Conservation (phyloP, 2,113 vertebrate genomes). For the Labeo catla region DNA sequence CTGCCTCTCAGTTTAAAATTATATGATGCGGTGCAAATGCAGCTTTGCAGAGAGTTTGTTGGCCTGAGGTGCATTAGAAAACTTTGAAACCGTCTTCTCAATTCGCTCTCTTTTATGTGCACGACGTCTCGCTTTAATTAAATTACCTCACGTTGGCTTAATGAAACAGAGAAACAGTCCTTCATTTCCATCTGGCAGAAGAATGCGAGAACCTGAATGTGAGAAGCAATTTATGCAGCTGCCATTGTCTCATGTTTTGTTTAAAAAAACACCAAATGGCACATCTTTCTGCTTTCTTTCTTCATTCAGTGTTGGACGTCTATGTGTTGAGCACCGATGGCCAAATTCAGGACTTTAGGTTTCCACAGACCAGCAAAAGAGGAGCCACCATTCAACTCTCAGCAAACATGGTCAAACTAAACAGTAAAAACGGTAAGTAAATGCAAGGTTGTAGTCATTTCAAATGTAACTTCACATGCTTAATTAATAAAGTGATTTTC, state of each 20-base stretch:
- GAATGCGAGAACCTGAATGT: not conserved
- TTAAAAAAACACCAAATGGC: slow-evolving; percentile 62
- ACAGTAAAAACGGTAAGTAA: slow-evolving; percentile 93
- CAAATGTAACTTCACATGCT: not conserved
- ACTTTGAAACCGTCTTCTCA: slow-evolving; percentile 22
- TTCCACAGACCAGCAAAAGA: slow-evolving; percentile 90
- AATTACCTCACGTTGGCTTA: slow-evolving; percentile 25
- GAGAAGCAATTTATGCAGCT: not conserved
- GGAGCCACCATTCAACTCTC: slow-evolving; percentile 93
- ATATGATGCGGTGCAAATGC: slow-evolving; percentile 39
- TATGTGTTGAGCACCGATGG: slow-evolving; percentile 95
- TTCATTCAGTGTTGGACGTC: slow-evolving; percentile 87
- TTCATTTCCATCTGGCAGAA: slow-evolving; percentile 24
- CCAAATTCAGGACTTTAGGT: slow-evolving; percentile 95
- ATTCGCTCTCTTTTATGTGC: not conserved
- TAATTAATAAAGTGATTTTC: not conserved
- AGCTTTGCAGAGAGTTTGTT: slow-evolving; percentile 14
- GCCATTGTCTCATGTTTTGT: not conserved
- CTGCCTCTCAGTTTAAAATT: slow-evolving; percentile 13
- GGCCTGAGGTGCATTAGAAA: slow-evolving; percentile 39
- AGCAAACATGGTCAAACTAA: slow-evolving; percentile 95
- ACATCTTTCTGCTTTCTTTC: slow-evolving; percentile 13
- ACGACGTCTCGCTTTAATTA: slow-evolving; percentile 37
- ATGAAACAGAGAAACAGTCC: not conserved
- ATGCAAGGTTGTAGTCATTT: not conserved